Evolutionary conservation across 2,888 invertebrate species (phyloP).

Genomic region (Byasa hedistus): DNA sequence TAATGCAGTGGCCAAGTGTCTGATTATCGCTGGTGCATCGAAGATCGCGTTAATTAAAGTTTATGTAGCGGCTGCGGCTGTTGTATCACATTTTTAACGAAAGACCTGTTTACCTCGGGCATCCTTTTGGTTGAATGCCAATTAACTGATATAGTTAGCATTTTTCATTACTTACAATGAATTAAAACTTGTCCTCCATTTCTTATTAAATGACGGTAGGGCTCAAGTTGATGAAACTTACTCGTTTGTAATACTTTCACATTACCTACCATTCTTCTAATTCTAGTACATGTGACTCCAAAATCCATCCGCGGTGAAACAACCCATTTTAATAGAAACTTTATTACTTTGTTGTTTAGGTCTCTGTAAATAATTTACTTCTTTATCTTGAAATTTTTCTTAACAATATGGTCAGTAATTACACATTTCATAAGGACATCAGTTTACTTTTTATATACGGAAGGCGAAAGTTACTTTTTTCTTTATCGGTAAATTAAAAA

Average conservation of each 20-base stretch:
- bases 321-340: too few species aligned
- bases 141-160: not conserved
- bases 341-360: too few species aligned
- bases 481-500: too few species aligned
- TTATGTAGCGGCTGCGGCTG: conserved; percentile 2
- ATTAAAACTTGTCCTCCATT: not conserved
- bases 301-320: too few species aligned
- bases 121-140: not conserved
- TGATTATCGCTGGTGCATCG: conserved; percentile 12
- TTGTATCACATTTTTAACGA: conserved; percentile 8
- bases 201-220: not conserved
- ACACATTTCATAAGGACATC: too few species aligned
- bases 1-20: conserved; percentile 4
- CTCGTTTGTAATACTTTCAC: not conserved
- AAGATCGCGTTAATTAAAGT: conserved; percentile 16
- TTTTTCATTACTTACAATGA: not conserved
- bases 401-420: too few species aligned
- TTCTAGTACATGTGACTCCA: too few species aligned
- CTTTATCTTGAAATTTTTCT: too few species aligned
- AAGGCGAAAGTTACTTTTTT: too few species aligned
- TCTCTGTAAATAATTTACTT: too few species aligned
- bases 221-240: not conserved
- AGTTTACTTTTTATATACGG: too few species aligned
- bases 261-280: too few species aligned
- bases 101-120: not conserved